Base-by-base conservation (phyloP, 2,797 vertebrate genomes). In the Paguma larvata region DNA sequence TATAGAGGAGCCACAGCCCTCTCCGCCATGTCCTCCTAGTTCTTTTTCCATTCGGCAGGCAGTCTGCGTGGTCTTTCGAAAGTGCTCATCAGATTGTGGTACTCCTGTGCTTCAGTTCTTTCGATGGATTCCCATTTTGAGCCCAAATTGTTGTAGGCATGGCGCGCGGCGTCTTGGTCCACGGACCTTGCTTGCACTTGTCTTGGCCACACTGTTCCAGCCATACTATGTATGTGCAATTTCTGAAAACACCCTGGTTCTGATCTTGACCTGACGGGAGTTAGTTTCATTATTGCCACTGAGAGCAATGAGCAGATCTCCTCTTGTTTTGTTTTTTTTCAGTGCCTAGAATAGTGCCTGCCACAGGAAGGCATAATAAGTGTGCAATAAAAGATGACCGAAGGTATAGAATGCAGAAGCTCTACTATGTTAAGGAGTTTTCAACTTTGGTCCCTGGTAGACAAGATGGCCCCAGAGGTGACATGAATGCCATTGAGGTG, bases 391-490 rank as follows among this genome's bases (percentile, higher is more conserved):
- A 93, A 72, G 44, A 72, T 79, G n/a, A 88, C 68, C 67, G 72
- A 41, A 67, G 80, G 16, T 44, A n/a, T 83, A 82, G 30, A 91
- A 86, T 77, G 23, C 2, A 30, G 27, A 87, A 77, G 21, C 48
- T 80, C 38, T 87, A 38, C 89, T 85, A 51, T 88, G 56, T 38
- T 94, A 70, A 62, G 65, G 51, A 82, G 14, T 82, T 95, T 94
- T 90, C 78, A 90, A 10, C n/a, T 85, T 86, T 48, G 67, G 6
- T 59, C 41, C 41, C 83, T n/a, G 23, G 27, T 86, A 82, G 38
- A 73, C 19, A n/a, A 94, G 88, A 75, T 89, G 63, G 68, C 82
- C 56, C 34, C 67, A 87, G 59, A 95, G 13, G 38, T 92, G 67
- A 75, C 63, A 80, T 80, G 88, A 53, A 92, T 82, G 6, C 68